Evolutionary conservation across 2,797 vertebrate genomes (phyloP).

Genomic region (Protonibea diacanthus): DNA sequence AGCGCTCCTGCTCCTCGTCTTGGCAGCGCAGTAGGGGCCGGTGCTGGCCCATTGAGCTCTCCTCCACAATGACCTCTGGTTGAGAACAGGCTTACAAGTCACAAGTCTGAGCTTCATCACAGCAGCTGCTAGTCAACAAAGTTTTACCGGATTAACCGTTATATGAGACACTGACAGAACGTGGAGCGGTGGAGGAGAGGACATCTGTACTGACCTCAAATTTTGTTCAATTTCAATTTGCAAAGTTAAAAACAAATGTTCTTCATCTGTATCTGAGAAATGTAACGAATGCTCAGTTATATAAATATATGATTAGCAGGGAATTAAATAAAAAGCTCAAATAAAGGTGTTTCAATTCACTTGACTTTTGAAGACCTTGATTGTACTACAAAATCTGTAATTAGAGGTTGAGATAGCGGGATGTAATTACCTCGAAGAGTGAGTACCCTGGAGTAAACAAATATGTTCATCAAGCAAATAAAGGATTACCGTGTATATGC

Average conservation of each 20-base stretch:
- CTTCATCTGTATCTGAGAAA: background rate
- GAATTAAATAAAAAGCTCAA: conserved; percentile 25
- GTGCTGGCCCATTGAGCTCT: conserved; percentile 76
- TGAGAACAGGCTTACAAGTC: conserved; percentile 69
- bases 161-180: conserved; percentile 24
- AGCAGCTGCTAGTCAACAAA: conserved; percentile 62
- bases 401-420: conserved; percentile 77
- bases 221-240: background rate
- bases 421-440: conserved; percentile 81
- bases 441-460: conserved; percentile 81
- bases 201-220: background rate
- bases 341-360: conserved; percentile 52
- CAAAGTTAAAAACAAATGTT: background rate
- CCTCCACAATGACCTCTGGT: conserved; percentile 85
- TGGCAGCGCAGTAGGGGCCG: conserved; percentile 68
- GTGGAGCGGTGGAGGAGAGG: background rate
- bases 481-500: conserved; percentile 83
- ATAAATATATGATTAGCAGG: conserved; percentile 7
- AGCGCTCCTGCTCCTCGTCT: conserved; percentile 76
- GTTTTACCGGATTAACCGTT: conserved; percentile 54
- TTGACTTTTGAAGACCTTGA: conserved; percentile 81
- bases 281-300: background rate
- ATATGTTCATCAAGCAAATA: conserved; percentile 86
- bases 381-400: conserved; percentile 80
- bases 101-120: conserved; percentile 66